A percentile compares a stretch with the other conserved stretches of the same genome.
phyloP scores from a whole-genome alignment of 1,140 invertebrate genomes.

The Coelopa frigida region DNA sequence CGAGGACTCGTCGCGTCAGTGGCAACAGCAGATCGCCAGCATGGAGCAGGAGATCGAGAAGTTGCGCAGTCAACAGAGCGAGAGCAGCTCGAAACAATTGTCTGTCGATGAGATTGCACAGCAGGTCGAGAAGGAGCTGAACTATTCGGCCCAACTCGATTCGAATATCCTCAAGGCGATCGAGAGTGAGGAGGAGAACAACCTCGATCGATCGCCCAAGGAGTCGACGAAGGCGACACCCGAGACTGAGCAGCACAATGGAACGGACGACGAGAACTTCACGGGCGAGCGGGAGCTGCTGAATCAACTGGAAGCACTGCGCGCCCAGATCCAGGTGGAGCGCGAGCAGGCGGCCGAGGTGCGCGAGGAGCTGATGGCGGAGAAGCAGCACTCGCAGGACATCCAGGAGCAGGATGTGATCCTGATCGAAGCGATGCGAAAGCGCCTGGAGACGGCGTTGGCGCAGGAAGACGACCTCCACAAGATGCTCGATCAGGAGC shows the following conservation, averaged over 20 bases:
- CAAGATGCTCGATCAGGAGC: conserved; percentile 51
- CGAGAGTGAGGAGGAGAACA: conserved; percentile 46
- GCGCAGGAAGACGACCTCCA: conserved; percentile 57
- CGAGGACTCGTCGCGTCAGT: conserved; percentile 8
- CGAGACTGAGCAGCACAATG: conserved; percentile 33
- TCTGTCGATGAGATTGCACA: conserved; percentile 53
- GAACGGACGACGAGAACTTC: conserved; percentile 39
- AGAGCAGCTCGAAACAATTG: conserved; percentile 34
- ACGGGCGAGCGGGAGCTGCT: conserved; percentile 36
- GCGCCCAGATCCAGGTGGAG: conserved; percentile 45
- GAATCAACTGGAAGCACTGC: conserved; percentile 40
- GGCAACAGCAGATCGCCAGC: conserved; percentile 19
- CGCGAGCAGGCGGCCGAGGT: conserved; percentile 47
- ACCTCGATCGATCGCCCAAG: conserved; percentile 45
- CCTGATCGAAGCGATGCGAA: conserved; percentile 55
- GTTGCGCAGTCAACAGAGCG: conserved; percentile 23
- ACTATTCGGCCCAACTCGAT: conserved; percentile 54
- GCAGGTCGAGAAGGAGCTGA: conserved; percentile 52
- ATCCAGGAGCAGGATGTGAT: conserved; percentile 54
- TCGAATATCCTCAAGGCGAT: conserved; percentile 51
- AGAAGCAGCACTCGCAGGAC: conserved; percentile 47
- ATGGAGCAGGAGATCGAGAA: conserved; percentile 33
- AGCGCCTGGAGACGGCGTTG: conserved; percentile 53
- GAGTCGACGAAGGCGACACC: conserved; percentile 42
- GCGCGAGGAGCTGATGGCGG: conserved; percentile 46